These are phyloP conservation scores for Phorcus lineatus DNA, from an alignment of 2,888 invertebrate species.

Conservation along the genomic window DNA sequence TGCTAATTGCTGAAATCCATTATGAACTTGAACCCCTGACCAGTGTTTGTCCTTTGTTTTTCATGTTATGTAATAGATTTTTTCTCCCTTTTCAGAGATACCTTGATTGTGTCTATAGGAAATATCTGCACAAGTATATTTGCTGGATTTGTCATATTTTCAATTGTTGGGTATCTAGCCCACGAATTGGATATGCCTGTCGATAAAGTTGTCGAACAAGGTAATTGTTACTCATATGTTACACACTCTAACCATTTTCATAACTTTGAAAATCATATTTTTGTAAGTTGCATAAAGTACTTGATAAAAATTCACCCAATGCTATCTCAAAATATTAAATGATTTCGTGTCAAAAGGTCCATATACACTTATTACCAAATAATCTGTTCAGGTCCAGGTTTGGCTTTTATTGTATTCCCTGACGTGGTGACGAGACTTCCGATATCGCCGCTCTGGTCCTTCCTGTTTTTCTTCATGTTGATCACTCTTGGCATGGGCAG, in stretches of 20 bases:
- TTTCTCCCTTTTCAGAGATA: constrained; percentile 62
- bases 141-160: constrained; percentile 74
- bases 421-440: constrained; percentile 73
- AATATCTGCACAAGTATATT: constrained; percentile 73
- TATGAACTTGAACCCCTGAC: too few species aligned
- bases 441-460: constrained; percentile 71
- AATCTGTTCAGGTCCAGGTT: constrained; percentile 66
- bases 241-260: too few species aligned
- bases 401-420: constrained; percentile 74
- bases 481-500: constrained; percentile 74
- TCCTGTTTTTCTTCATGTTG: constrained; percentile 73
- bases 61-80: neutral
- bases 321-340: too few species aligned
- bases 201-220: constrained; percentile 71
- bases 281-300: too few species aligned
- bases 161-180: constrained; percentile 73
- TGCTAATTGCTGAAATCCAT: too few species aligned
- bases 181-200: constrained; percentile 67
- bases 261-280: too few species aligned
- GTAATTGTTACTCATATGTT: constrained; percentile 41
- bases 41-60: too few species aligned
- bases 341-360: too few species aligned
- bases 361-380: too few species aligned
- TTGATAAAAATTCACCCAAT: too few species aligned
- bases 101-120: constrained; percentile 70